Evolutionary conservation across 2,797 vertebrate species (phyloP).

Genomic region (Brachymystax lenok): DNA sequence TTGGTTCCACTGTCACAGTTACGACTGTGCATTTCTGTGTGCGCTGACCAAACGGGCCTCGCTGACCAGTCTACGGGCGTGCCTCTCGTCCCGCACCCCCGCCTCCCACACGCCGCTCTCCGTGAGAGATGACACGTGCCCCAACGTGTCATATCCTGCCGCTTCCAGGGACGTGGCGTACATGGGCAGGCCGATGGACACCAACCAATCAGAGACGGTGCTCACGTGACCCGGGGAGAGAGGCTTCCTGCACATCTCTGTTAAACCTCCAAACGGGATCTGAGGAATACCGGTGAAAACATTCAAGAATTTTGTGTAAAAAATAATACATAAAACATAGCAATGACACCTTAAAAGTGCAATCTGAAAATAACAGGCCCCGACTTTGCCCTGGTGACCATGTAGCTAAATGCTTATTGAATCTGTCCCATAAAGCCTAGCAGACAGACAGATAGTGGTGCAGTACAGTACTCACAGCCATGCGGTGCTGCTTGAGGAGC

Average conservation of each 20-base stretch:
- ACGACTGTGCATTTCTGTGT: conserved; percentile 52
- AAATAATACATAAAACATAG: not conserved
- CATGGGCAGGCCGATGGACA: conserved; percentile 94
- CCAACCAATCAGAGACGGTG: conserved; percentile 89
- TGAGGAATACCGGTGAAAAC: conserved; percentile 51
- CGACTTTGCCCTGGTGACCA: not conserved
- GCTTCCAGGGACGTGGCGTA: conserved; percentile 79
- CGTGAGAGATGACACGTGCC: conserved; percentile 84
- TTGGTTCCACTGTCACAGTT: conserved; percentile 26
- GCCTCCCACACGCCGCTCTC: conserved; percentile 83
- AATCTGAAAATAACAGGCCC: not conserved
- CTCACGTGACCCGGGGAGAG: conserved; percentile 78
- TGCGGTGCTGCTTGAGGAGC: conserved; percentile 94
- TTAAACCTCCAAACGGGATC: conserved; percentile 95
- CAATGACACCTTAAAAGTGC: not conserved
- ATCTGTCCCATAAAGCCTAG: too few species aligned
- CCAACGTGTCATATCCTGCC: conserved; percentile 85
- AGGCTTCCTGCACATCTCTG: conserved; percentile 90
- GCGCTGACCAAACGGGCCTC: conserved; percentile 80
- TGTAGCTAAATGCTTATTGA: too few species aligned
- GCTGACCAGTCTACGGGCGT: conserved; percentile 84
- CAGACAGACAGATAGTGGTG: not conserved
- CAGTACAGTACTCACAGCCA: conserved; percentile 86
- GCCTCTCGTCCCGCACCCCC: conserved; percentile 88
- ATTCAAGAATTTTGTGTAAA: not conserved